Evolutionary conservation across 2,113 vertebrate species (phyloP).

Genomic region (Lycaon pictus): DNA sequence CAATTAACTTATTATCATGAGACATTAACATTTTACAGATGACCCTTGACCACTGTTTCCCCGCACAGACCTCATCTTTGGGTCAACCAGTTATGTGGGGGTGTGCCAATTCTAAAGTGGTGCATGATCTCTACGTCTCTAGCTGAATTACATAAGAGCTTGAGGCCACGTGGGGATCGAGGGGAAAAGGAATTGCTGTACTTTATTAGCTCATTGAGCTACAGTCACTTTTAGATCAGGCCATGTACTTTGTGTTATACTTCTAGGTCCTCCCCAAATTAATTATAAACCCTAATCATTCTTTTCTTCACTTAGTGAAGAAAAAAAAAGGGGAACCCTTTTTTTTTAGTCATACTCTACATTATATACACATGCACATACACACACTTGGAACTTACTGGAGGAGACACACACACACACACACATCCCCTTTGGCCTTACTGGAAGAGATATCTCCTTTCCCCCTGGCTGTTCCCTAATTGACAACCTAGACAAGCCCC

Average conservation of each 20-base stretch:
- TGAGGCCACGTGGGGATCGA: rapidly evolving
- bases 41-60: not conserved
- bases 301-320: not conserved
- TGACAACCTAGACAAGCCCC: not conserved
- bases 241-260: not conserved
- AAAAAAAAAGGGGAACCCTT: not conserved
- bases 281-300: not conserved
- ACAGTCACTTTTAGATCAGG: not conserved
- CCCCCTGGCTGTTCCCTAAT: no score
- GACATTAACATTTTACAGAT: not conserved
- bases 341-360: not conserved
- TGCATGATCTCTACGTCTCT: not conserved
- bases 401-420: not conserved
- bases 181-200: no score
- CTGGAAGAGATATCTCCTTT: not conserved
- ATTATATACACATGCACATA: no score
- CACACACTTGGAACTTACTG: not conserved
- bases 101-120: not conserved
- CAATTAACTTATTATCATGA: not conserved
- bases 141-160: not conserved
- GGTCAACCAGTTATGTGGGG: no score
- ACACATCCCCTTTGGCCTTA: not conserved
- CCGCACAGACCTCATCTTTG: not conserved
- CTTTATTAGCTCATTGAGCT: not conserved
- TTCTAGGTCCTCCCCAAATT: not conserved